These are phyloP conservation scores for Eupristina koningsbergeri DNA, from an alignment of 1,140 invertebrate genomes.

Conservation along the genomic window DNA sequence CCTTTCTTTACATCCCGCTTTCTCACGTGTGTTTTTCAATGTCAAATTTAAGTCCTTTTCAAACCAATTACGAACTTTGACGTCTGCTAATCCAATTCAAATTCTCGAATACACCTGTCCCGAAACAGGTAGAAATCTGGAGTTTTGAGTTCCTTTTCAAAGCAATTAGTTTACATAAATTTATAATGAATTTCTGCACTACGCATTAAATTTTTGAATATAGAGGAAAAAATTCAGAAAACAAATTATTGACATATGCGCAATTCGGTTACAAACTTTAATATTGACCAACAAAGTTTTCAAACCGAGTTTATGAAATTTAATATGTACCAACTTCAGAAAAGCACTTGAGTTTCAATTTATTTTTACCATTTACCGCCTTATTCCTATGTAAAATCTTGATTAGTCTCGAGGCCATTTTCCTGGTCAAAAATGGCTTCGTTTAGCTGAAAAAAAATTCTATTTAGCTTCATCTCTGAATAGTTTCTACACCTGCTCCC, in stretches of 20 bases:
- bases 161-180: background rate
- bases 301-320: background rate
- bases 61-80: background rate
- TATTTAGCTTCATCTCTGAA: slow-evolving; percentile 28
- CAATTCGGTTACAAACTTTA: slow-evolving; percentile 7
- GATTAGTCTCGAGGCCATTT: slow-evolving; percentile 41
- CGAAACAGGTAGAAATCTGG: background rate
- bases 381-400: background rate
- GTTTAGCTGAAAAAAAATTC: slow-evolving; percentile 44
- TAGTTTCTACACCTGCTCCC: slow-evolving; percentile 15
- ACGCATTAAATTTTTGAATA: background rate
- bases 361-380: slow-evolving; percentile 30
- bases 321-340: background rate
- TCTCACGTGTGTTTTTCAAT: background rate
- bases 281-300: slow-evolving; percentile 7
- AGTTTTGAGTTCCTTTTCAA: background rate
- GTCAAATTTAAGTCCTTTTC: background rate
- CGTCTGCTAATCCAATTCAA: background rate
- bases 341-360: slow-evolving; percentile 1
- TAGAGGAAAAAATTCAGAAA: background rate
- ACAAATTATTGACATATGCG: background rate
- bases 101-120: background rate
- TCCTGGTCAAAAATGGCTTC: slow-evolving; percentile 30
- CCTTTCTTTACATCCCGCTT: background rate
- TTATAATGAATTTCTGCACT: background rate